Base-by-base conservation (phyloP, 2,888 invertebrate species). In the Achlya flavicornis region DNA sequence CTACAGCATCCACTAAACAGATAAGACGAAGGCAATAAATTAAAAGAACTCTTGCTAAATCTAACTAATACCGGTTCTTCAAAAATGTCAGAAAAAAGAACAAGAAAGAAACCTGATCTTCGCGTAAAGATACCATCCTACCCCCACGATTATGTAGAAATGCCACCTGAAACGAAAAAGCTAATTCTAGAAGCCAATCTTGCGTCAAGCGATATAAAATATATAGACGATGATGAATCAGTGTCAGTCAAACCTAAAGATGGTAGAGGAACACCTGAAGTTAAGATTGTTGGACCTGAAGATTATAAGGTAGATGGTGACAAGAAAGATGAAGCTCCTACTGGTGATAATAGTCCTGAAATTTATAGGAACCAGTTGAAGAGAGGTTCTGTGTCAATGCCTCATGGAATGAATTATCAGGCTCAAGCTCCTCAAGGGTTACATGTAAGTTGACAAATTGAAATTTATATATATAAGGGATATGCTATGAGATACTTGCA, bases 371-470 rank as follows among this genome's bases (percentile, higher is more conserved):
- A 76, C 43, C 67, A 76, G 46, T 63, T 94, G 53, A 92, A 95
- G 59, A 94, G 95, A 67, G 95, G 95, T 65, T 96, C 96, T 3
- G 94, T 95, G 61, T 96, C 96, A 0, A 90, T 96, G 79, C 96
- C 96, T 1, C 89, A 93, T 69, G 90, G 88, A 67, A 89, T 96
- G 60, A 94, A 96, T 43, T 88, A 95, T 81, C 94, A 95, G 58
- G 64, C 64, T 14, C 60, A 65, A n/a, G 14, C 61, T 53, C 33
- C 72, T 57, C 72, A 73, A 63, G 63, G 68, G 62, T 61, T 64
- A 26, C 74, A 76, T 68, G 83, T 84, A 68, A 84, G 83, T 82
- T 11, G 4, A 48, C 19, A 7, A 19, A 46, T 46, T n/a, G 7
- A n/a, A 16, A 16, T 4, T 35, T 35, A 4, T 6, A 7, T 33